Evolutionary conservation across 2,888 invertebrate species (phyloP), one percentile per base, ranked within the genome.

Genomic region (Caenorhabditis zanzibari): DNA sequence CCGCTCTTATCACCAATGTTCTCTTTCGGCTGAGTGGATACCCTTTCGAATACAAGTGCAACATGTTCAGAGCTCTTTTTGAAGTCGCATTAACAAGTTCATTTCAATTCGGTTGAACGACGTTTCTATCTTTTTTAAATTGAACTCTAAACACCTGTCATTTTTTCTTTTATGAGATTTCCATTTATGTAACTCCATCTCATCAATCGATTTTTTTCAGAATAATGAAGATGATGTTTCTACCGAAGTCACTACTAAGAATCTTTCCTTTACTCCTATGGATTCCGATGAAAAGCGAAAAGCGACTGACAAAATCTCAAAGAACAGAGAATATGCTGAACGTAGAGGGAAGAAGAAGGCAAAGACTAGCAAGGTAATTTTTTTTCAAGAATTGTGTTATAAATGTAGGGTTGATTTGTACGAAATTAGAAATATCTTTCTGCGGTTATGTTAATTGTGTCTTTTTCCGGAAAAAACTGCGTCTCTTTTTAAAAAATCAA

Each of bases 281-380:
- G 82, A 81, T 47, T 54, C 71, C 0, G 84, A 85, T 61, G 81
- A 71, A n/a, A 85, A 85, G 54, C 68, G 86, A 38, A 82, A 81
- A 56, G 86, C 86, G 6, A 54, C 63, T 19, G 82, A 79, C 24
- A 66, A 41, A 38, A 77, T 87, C 32, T 69, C 85, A 22, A 82
- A 83, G 24, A 86, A 86, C 26, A 44, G 66, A 14, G 72, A 63
- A 26, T 59, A 76, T 24, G 59, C 79, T 38, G 82, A 84, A 22
- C 54, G 69, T 32, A 26, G 79, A 49, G 76, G 79, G 41, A 85
- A 87, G 61, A 84, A 84, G 81, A 87, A 87, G 81, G 85, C 84
- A 10, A 84, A 77, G 59, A 85, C 74, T 38, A 81, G 85, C 56
- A 87, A 85, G 81, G 86, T 87, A 24, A 49, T 75, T 28, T n/a